These are phyloP conservation scores for Geotrupes spiniger DNA, from an alignment of 2,888 invertebrate genomes.

Conservation along the genomic window DNA sequence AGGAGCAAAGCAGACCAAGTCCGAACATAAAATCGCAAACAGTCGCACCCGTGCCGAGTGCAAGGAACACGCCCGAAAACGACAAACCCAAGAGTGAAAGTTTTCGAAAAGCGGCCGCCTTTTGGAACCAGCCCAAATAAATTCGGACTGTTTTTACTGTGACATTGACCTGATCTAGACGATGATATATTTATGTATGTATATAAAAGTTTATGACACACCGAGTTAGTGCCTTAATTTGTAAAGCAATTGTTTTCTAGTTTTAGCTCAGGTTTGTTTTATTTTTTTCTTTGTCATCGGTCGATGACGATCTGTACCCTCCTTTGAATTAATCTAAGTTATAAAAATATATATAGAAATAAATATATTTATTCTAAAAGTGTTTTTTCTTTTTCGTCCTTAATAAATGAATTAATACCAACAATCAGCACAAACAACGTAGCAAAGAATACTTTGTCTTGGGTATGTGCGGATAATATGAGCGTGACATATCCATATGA, in stretches of 20 bases:
- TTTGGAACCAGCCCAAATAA: slow-evolving; percentile 46
- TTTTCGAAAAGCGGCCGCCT: slow-evolving; percentile 48
- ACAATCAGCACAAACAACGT: no score
- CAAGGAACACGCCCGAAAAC: slow-evolving; percentile 14
- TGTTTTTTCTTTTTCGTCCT: slow-evolving; percentile 4
- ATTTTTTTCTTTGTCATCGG: slow-evolving; percentile 14
- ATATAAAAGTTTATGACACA: slow-evolving; percentile 14
- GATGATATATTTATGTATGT: slow-evolving; percentile 13
- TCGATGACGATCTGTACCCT: slow-evolving; percentile 19
- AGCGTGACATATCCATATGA: no score
- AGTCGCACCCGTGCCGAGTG: background rate
- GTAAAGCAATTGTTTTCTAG: slow-evolving; percentile 29
- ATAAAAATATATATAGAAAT: slow-evolving; percentile 11
- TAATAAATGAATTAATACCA: no score
- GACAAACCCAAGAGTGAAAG: slow-evolving; percentile 44
- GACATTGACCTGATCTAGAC: background rate
- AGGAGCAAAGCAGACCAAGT: slow-evolving; percentile 23
- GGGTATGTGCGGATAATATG: no score
- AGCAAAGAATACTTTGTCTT: no score
- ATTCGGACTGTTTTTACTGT: background rate
- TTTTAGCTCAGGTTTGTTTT: slow-evolving; percentile 32
- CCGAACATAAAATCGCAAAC: slow-evolving; percentile 5
- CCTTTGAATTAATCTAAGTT: background rate
- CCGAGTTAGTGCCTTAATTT: slow-evolving; percentile 26
- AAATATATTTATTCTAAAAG: slow-evolving; percentile 19